A percentile compares a stretch with the other conserved stretches of the same genome.
Conservation (phyloP, 2,113 vertebrate species). For the Prochilodus magdalenae region DNA sequence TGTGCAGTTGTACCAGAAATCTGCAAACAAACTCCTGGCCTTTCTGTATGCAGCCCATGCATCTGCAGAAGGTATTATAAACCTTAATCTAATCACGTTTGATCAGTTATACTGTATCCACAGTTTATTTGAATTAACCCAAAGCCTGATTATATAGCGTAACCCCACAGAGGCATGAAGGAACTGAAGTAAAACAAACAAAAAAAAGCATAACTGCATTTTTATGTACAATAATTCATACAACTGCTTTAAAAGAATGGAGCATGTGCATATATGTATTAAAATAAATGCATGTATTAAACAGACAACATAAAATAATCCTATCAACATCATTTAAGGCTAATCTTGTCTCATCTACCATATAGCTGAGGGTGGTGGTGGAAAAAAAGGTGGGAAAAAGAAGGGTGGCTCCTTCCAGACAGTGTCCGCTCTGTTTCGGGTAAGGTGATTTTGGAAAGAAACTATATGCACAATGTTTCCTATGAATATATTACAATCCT, state of each 20-base stretch:
- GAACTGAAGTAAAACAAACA: background rate
- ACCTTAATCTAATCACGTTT: background rate
- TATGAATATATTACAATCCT: background rate
- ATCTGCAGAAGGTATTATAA: constrained; percentile 60
- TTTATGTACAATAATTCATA: background rate
- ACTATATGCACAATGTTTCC: background rate
- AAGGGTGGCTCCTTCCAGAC: constrained; percentile 92
- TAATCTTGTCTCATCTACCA: background rate
- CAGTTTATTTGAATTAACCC: background rate
- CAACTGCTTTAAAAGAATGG: background rate
- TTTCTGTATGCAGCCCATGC: constrained; percentile 66
- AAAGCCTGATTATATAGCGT: too few species aligned
- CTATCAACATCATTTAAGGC: too few species aligned
- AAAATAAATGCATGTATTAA: too few species aligned
- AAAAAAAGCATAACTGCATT: background rate
- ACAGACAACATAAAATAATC: background rate
- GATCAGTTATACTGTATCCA: background rate
- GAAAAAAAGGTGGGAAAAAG: constrained; percentile 83
- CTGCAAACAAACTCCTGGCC: constrained; percentile 69
- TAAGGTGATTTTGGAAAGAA: background rate
- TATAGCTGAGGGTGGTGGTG: constrained; percentile 20
- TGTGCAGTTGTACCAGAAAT: constrained; percentile 78
- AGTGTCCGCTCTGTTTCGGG: constrained; percentile 86
- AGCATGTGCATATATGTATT: too few species aligned
- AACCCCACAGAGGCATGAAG: too few species aligned